Percentiles rank a stretch among this genome's conserved stretches.
phyloP scores from a whole-genome alignment of 2,797 vertebrate genomes.

The Tenualosa ilisha region DNA sequence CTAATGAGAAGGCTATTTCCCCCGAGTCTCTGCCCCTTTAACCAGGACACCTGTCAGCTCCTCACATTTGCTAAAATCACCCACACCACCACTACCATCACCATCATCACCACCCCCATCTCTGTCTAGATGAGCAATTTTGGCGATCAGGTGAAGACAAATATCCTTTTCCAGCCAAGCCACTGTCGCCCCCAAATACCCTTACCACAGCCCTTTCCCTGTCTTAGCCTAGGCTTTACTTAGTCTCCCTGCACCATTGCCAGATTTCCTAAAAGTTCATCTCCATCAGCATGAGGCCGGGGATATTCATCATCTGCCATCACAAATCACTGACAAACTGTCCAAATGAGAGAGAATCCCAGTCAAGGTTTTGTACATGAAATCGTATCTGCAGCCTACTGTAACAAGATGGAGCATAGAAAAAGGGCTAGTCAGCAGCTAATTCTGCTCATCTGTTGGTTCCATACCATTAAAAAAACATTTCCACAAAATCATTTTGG shows the following conservation, averaged over 20 bases:
- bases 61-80: constrained; percentile 53
- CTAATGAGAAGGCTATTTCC: constrained; percentile 62
- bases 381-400: not conserved
- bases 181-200: not conserved
- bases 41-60: constrained; percentile 44
- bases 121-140: constrained; percentile 57
- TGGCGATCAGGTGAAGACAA: constrained; percentile 55
- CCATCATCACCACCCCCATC: not conserved
- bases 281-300: not conserved
- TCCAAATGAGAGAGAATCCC: not conserved
- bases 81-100: not conserved
- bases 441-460: not conserved
- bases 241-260: not conserved
- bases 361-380: not conserved
- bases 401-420: not conserved
- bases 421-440: not conserved
- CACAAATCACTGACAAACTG: not conserved
- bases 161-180: not conserved
- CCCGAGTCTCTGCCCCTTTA: constrained; percentile 35
- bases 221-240: not conserved
- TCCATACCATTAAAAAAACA: constrained; percentile 31
- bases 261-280: not conserved
- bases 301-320: not conserved
- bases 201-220: not conserved
- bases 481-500: not conserved